phyloP scores from a whole-genome alignment of 2,113 vertebrate species.

The Eurypyga helias region DNA sequence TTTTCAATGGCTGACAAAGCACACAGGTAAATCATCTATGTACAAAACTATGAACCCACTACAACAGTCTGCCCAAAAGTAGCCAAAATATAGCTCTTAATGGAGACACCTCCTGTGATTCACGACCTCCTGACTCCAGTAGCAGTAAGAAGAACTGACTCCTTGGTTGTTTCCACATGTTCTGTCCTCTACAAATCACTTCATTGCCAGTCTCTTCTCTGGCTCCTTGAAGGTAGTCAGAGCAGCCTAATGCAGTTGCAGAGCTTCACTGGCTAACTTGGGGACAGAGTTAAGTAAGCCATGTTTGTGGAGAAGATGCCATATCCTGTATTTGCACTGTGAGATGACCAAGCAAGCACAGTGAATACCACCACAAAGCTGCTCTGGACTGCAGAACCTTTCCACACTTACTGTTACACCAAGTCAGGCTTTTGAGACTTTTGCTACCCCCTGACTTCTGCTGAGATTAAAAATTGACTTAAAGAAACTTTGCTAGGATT shows the following conservation, averaged over 20 bases:
- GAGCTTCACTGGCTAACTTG: neutral
- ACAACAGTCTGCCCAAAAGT: neutral
- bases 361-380: neutral
- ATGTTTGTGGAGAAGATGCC: neutral
- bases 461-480: neutral
- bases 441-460: neutral
- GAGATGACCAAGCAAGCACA: neutral
- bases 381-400: fast-evolving
- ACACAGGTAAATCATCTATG: neutral
- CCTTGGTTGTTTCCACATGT: neutral
- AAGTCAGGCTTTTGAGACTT: neutral
- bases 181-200: neutral
- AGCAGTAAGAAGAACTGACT: neutral
- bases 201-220: neutral
- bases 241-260: neutral
- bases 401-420: neutral
- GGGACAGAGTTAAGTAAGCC: neutral
- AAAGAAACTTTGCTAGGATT: neutral
- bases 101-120: neutral
- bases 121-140: neutral
- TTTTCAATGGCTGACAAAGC: neutral
- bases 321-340: neutral
- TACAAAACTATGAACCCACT: neutral
- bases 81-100: neutral
- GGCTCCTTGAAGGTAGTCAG: neutral